Percentiles rank a stretch among this genome's conserved stretches.
Evolutionary conservation across 53 echinoderm and acorn worm species (phyloP).

Genomic region (Holothuria leucospilota): DNA sequence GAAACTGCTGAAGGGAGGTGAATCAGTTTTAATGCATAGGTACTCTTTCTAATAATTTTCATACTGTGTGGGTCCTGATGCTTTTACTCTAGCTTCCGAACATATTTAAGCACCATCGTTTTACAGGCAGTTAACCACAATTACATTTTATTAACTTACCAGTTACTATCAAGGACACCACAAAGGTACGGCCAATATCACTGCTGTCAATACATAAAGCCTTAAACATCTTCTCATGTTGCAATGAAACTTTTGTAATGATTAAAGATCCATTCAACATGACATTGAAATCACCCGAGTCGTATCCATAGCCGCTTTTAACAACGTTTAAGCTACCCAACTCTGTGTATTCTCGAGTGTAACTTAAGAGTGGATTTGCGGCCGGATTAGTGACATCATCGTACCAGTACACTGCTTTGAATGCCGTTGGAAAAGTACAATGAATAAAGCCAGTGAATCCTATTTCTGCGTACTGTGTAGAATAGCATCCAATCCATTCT

Average conservation of each 20-base stretch:
- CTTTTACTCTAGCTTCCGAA: no score
- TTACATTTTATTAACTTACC: background rate
- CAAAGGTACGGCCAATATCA: conserved; percentile 11
- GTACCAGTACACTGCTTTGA: conserved; percentile 33
- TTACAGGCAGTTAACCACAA: no score
- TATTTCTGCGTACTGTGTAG: background rate
- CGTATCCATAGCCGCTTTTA: conserved; percentile 19
- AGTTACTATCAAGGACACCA: background rate
- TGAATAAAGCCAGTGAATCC: background rate
- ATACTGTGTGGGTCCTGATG: no score
- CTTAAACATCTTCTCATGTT: conserved; percentile 27
- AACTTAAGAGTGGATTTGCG: conserved; percentile 24
- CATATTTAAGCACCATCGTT: no score
- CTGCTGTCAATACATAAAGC: conserved; percentile 18
- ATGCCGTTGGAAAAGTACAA: conserved; percentile 20
- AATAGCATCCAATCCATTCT: conserved; percentile 5
- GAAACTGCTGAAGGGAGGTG: no score
- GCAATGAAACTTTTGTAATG: background rate
- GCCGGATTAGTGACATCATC: conserved; percentile 2
- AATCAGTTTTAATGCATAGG: no score
- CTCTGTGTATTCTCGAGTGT: background rate
- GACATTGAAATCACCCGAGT: conserved; percentile 2
- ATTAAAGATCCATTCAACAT: conserved; percentile 11
- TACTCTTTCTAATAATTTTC: no score
- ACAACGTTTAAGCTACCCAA: background rate